These are phyloP conservation scores for Pontoporia blainvillei DNA, from an alignment of 2,113 vertebrate genomes.

Conservation along the genomic window DNA sequence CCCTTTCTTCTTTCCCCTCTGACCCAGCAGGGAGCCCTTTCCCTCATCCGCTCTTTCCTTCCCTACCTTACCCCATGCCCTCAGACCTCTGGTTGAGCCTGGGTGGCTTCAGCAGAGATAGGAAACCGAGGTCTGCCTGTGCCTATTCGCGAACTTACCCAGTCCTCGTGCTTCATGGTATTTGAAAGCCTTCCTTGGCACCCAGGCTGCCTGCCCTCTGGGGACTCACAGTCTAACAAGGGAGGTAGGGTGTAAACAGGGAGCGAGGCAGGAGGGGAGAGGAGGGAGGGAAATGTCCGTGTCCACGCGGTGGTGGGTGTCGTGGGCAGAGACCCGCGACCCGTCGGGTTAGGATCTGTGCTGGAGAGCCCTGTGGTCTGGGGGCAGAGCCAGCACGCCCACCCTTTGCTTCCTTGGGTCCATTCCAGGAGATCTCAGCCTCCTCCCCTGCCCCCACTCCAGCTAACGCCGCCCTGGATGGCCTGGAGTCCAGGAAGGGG, in stretches of 20 bases:
- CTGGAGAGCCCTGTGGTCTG: neutral
- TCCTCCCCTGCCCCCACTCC: accelerated
- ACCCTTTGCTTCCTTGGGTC: neutral
- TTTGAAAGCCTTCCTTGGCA: neutral
- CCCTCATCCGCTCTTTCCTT: too few relatives aligned
- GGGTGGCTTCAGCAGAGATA: neutral
- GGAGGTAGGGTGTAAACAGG: neutral
- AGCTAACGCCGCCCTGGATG: neutral
- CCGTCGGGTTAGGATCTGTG: neutral
- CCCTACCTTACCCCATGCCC: too few relatives aligned
- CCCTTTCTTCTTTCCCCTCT: neutral
- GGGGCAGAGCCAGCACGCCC: neutral
- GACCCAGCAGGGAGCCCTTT: neutral
- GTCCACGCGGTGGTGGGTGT: neutral
- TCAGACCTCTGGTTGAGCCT: neutral
- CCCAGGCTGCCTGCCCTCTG: neutral
- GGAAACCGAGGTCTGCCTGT: neutral
- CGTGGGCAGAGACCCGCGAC: neutral
- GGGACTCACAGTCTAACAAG: neutral
- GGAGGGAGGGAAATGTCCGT: neutral
- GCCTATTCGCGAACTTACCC: neutral
- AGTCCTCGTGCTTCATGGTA: neutral
- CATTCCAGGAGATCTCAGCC: neutral
- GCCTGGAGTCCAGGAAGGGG: neutral
- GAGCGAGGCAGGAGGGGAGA: neutral